Base-by-base conservation (phyloP, 2,888 invertebrate genomes). In the Acrobasis repandana region DNA sequence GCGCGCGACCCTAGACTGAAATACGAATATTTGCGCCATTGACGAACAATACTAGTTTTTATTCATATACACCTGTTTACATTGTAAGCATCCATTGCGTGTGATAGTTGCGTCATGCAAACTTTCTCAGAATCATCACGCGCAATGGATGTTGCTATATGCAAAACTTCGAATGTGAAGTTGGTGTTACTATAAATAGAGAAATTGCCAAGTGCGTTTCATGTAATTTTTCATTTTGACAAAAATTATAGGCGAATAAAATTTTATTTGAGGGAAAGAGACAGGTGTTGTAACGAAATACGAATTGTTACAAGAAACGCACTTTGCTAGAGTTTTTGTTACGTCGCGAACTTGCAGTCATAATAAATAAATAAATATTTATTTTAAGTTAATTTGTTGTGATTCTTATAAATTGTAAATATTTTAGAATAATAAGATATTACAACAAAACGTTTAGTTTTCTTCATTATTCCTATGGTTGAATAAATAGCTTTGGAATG, bases 381-480 rank as follows among this genome's bases (percentile, higher is more conserved):
- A 82, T 85, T 74, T 79, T 79, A 87, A 85, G 81, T 88, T 86
- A 85, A 81, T 88, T 86, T 81, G 86, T 90, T 88, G 85, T 88
- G 81, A 86, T 85, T 78, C 79, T 75, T 80, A 75, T 80, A 81
- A 80, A 76, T 75, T 86, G 83, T 85, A 84, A 82, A 84, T 84
- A 84, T 79, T 75, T 68, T 82, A 78, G 73, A 76, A 82, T 76
- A 75, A 82, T 82, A 83, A 67, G 67, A 51, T 61, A 71, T 71
- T 71, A 68, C 64, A 57, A 71, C 67, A 74, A 56, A 66, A 38
- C 10, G 16, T 28, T 60, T 63, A 46, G 54, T 58, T 75, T 69
- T 71, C 67, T 69, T 70, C 57, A 62, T 63, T 61, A 56, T 51
- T 59, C 34, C 48, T 34, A 59, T 36, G 57, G 49, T 49, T 46